Evolutionary conservation across 2,113 vertebrate genomes (phyloP).

Genomic region (Haplochromis vanheusdeni): DNA sequence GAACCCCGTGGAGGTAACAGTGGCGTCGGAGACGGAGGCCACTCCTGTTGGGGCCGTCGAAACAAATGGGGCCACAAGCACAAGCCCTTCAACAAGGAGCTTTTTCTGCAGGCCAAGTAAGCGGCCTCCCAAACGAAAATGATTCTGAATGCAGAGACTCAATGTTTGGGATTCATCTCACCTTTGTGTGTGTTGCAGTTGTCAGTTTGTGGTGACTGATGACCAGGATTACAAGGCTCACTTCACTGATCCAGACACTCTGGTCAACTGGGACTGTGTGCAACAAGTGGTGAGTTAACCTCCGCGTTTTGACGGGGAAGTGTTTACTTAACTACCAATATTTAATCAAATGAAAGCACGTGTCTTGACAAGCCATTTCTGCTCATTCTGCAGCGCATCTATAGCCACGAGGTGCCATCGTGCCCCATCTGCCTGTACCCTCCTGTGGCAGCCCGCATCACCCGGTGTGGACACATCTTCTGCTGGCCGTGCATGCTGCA

Average conservation of each 20-base stretch:
- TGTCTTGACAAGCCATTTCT: neutral
- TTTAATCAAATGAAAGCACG: fast-evolving
- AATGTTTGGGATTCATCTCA: neutral
- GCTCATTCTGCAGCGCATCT: constrained; percentile 78
- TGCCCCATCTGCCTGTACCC: constrained; percentile 98
- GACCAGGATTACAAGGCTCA: constrained; percentile 95
- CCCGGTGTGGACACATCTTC: constrained; percentile 95
- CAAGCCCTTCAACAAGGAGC: constrained; percentile 98
- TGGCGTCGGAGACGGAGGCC: constrained; percentile 77
- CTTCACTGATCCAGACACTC: constrained; percentile 95
- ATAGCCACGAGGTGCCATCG: constrained; percentile 97
- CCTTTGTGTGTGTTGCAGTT: constrained; percentile 71
- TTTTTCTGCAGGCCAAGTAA: constrained; percentile 98
- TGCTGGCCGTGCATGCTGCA: constrained; percentile 98
- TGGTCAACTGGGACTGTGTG: constrained; percentile 99
- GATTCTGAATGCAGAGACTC: neutral
- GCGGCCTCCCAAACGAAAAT: constrained; percentile 34
- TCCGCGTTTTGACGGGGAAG: fast-evolving
- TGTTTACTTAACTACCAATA: neutral
- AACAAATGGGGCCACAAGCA: constrained; percentile 95
- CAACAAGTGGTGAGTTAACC: constrained; percentile 88
- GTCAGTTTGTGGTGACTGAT: constrained; percentile 97
- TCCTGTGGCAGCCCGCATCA: constrained; percentile 93
- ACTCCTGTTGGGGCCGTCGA: constrained; percentile 87
- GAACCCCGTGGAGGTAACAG: constrained; percentile 90